These are phyloP conservation scores for Meles meles DNA, from an alignment of 2,113 vertebrate species.

Conservation along the genomic window DNA sequence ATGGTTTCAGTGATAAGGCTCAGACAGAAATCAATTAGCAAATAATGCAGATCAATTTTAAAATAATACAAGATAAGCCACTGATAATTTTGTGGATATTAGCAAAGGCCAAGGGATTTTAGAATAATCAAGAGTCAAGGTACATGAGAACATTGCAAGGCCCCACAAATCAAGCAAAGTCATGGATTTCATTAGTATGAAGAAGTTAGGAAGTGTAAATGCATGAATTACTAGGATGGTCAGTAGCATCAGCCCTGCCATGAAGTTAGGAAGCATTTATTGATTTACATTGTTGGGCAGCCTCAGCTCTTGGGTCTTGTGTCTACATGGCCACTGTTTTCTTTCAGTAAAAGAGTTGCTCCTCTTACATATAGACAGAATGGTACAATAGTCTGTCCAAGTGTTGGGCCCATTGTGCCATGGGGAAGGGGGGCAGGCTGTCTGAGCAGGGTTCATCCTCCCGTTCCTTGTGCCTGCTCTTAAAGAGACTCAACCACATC, in stretches of 20 bases:
- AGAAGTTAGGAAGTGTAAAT: neutral
- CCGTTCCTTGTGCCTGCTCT: fast-evolving
- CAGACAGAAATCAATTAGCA: neutral
- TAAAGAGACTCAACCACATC: neutral
- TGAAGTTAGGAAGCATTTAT: neutral
- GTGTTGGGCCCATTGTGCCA: neutral
- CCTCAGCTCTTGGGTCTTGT: no score
- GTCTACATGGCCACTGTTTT: neutral
- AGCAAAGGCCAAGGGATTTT: neutral
- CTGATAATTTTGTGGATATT: neutral
- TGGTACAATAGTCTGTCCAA: neutral
- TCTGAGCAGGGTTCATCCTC: neutral
- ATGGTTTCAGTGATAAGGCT: neutral
- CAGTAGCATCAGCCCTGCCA: neutral
- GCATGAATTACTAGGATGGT: no score
- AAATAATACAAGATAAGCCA: neutral
- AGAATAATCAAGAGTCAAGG: neutral
- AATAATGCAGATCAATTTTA: neutral
- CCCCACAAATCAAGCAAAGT: neutral
- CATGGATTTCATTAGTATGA: neutral
- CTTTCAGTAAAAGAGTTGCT: neutral
- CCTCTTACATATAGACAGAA: neutral
- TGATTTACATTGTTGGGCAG: neutral
- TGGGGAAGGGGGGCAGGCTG: fast-evolving
- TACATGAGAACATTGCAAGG: neutral